phyloP scores from a whole-genome alignment of 37 sponge, comb jelly and placozoan genomes.

The Chondrilla cf. caribensis region DNA sequence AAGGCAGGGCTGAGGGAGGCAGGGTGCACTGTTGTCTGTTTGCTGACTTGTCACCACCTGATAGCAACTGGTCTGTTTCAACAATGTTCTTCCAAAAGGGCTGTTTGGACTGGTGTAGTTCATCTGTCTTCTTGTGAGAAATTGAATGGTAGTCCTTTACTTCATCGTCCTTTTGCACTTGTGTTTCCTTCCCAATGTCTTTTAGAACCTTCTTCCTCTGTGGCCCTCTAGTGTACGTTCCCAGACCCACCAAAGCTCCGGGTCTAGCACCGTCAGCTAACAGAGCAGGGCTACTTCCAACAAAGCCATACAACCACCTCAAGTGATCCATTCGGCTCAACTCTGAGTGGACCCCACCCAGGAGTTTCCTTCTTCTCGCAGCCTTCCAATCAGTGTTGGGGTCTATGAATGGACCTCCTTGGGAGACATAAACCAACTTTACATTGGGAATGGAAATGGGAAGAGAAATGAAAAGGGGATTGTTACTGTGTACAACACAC shows the following conservation, averaged over 20 bases:
- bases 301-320: background rate
- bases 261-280: too few relatives aligned
- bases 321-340: conserved; percentile 1
- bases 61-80: too few relatives aligned
- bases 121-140: background rate
- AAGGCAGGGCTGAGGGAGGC: too few relatives aligned
- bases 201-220: too few relatives aligned
- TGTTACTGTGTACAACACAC: background rate
- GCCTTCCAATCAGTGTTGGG: background rate
- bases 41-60: too few relatives aligned
- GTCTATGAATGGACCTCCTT: background rate
- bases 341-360: background rate
- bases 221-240: too few relatives aligned
- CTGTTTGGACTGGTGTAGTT: background rate
- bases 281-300: too few relatives aligned
- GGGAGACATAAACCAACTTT: background rate
- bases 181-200: too few relatives aligned
- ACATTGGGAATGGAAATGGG: background rate
- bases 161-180: too few relatives aligned
- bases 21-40: too few relatives aligned
- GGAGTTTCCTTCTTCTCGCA: background rate
- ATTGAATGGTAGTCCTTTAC: background rate
- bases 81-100: conserved; percentile 19
- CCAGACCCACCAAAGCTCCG: too few relatives aligned
- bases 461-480: background rate